Conservation (phyloP, 1,140 invertebrate species). For the Drosophila teissieri region DNA sequence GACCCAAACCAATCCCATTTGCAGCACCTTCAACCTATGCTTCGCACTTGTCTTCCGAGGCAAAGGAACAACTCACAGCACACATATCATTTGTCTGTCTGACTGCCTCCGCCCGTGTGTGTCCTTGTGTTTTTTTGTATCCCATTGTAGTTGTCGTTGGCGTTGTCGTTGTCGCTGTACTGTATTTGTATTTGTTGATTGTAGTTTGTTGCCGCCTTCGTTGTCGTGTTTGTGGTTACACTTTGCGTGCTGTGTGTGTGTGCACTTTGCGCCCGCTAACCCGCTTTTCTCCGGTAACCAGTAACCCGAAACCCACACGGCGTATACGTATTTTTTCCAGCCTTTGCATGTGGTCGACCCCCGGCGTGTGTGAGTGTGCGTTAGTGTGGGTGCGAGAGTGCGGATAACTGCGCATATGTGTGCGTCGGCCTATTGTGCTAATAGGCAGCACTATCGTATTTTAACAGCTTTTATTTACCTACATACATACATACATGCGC, state of each 20-base stretch:
- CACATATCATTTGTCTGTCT: conserved; percentile 75
- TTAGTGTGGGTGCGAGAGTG: conserved; percentile 19
- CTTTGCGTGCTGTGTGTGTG: conserved; percentile 58
- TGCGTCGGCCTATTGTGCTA: conserved; percentile 72
- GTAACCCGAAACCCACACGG: conserved; percentile 30
- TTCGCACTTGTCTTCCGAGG: conserved; percentile 47
- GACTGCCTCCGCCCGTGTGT: conserved; percentile 13
- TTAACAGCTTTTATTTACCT: conserved; percentile 81
- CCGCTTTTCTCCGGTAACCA: conserved; percentile 7
- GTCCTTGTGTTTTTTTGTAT: conserved; percentile 19
- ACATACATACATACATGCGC: conserved; percentile 53
- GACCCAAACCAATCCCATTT: conserved; percentile 42
- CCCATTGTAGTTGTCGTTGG: not conserved
- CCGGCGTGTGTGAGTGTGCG: conserved; percentile 29
- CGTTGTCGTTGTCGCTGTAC: conserved; percentile 4
- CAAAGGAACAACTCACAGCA: conserved; percentile 41
- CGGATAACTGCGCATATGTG: conserved; percentile 47
- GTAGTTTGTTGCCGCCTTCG: conserved; percentile 62
- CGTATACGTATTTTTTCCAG: conserved; percentile 43
- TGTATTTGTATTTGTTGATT: conserved; percentile 57
- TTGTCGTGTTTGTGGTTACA: conserved; percentile 77
- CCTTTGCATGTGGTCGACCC: conserved; percentile 57
- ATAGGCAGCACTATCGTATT: conserved; percentile 81
- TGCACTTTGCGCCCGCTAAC: conserved; percentile 12
- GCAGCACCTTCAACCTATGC: conserved; percentile 32